Percentiles rank a stretch among this genome's conserved stretches.
Conservation (phyloP, 2,888 invertebrate species). For the Apamea crenata region DNA sequence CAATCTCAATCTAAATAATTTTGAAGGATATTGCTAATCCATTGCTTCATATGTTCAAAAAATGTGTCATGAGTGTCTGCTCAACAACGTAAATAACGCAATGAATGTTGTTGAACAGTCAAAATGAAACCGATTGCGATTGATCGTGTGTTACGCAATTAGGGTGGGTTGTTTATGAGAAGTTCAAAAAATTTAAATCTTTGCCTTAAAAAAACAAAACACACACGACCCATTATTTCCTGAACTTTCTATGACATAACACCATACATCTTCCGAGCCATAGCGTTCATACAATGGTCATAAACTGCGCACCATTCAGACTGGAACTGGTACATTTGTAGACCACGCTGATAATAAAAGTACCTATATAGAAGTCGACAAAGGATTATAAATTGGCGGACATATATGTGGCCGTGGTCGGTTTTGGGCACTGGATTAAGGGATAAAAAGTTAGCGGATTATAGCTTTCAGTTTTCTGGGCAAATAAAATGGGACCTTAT, state of each 20-base stretch:
- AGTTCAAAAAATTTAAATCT: not conserved
- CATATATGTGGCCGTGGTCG: constrained; percentile 40
- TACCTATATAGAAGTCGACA: constrained; percentile 59
- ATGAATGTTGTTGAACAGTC: no score
- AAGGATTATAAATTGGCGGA: constrained; percentile 66
- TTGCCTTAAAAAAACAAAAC: not conserved
- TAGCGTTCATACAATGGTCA: constrained; percentile 28
- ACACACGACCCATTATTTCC: not conserved
- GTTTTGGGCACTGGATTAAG: constrained; percentile 18
- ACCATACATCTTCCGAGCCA: constrained; percentile 18
- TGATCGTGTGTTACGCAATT: no score
- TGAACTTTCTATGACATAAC: not conserved
- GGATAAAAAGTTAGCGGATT: constrained; percentile 32
- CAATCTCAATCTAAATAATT: no score
- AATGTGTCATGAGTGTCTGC: no score
- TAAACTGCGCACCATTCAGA: constrained; percentile 27
- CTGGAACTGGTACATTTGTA: constrained; percentile 31
- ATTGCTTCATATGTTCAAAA: no score
- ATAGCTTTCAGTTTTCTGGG: not conserved
- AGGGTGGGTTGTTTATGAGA: not conserved
- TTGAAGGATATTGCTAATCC: no score
- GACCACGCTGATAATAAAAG: constrained; percentile 48
- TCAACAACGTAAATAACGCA: no score
- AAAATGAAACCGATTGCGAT: no score
- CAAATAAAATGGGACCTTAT: not conserved